Conservation (phyloP, 2,888 invertebrate species). For the Lepidochrysops patricia region DNA sequence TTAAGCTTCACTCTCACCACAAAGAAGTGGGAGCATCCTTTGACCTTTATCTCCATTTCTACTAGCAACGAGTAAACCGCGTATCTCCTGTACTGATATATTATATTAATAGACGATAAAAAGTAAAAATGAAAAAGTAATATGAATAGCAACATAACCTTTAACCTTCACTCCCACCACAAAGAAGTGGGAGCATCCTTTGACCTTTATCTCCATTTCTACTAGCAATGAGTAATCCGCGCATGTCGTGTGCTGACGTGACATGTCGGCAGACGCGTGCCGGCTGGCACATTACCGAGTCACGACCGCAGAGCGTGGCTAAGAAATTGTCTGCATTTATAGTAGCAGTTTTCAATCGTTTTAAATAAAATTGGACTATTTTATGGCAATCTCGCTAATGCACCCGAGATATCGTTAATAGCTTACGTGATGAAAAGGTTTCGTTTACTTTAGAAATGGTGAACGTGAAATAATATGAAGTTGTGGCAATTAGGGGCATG, state of each 20-base stretch:
- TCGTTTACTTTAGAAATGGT: neutral
- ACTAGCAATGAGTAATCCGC: conserved; percentile 15
- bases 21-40: neutral
- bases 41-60: too few species aligned
- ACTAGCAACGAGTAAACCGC: too few species aligned
- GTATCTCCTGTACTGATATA: too few species aligned
- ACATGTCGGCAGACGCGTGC: conserved; percentile 49
- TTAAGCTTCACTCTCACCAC: too few species aligned
- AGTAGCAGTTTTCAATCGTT: conserved; percentile 27
- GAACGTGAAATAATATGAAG: neutral
- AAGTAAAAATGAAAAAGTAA: too few species aligned
- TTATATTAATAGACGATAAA: too few species aligned
- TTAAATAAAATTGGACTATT: conserved; percentile 26
- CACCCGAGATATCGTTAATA: conserved; percentile 23
- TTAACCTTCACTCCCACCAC: too few species aligned
- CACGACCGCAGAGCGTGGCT: conserved; percentile 49
- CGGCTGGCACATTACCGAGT: conserved; percentile 39
- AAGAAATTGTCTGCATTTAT: conserved; percentile 33
- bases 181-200: neutral
- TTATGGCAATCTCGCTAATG: conserved; percentile 23
- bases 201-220: conserved; percentile 14
- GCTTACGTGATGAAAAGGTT: neutral
- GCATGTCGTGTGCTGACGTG: conserved; percentile 33
- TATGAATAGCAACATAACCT: too few species aligned
- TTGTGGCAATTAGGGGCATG: too few species aligned